Conservation (phyloP, 2,888 invertebrate species). For the Rosalia funebris region DNA sequence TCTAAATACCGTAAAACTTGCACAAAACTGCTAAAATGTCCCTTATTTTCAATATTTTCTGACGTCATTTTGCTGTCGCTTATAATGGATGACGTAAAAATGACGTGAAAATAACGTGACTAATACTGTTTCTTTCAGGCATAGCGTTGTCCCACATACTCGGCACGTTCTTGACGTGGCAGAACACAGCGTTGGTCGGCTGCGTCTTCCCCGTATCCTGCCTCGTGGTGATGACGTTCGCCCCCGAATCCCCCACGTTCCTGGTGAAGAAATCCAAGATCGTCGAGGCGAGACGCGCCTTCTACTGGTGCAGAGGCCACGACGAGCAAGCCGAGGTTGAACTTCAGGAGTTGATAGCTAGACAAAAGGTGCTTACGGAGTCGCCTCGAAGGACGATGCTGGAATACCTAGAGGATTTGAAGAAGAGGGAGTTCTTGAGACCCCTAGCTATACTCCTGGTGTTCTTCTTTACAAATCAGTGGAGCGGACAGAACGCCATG, state of each 20-base stretch:
- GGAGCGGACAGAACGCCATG: slow-evolving; percentile 76
- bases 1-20: too few species aligned
- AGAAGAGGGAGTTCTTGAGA: slow-evolving; percentile 67
- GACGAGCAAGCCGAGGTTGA: slow-evolving; percentile 65
- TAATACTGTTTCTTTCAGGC: too few species aligned
- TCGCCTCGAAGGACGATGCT: neutral
- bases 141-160: slow-evolving; percentile 72
- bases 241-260: slow-evolving; percentile 77
- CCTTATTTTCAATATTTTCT: too few species aligned
- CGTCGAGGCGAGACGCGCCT: slow-evolving; percentile 69
- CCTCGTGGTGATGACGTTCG: slow-evolving; percentile 65
- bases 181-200: slow-evolving; percentile 68
- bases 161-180: slow-evolving; percentile 72
- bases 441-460: slow-evolving; percentile 71
- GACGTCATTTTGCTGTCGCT: too few species aligned
- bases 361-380: slow-evolving; percentile 48
- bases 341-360: slow-evolving; percentile 65
- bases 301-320: slow-evolving; percentile 69
- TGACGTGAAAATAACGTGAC: too few species aligned
- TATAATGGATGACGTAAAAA: too few species aligned
- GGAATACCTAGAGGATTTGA: slow-evolving; percentile 50
- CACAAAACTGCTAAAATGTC: too few species aligned
- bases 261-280: slow-evolving; percentile 69
- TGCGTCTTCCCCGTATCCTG: slow-evolving; percentile 66
- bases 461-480: slow-evolving; percentile 74